A percentile compares a stretch with the other conserved stretches of the same genome.
Conservation (phyloP, 2,888 invertebrate species). For the Drosophila fungiperda region DNA sequence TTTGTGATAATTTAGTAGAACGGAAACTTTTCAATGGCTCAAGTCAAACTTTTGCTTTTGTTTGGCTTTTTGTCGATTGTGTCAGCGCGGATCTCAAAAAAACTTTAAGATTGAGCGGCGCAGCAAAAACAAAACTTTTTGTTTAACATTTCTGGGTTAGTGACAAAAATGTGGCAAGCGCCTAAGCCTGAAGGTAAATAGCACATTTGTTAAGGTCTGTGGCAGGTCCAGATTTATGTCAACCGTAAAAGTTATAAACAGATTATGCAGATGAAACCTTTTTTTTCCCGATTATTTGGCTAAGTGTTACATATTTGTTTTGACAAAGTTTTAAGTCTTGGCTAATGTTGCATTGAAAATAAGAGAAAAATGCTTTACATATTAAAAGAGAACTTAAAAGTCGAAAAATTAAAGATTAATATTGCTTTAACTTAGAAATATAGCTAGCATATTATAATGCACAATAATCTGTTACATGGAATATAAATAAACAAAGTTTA, state of each 20-base stretch:
- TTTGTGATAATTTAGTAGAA: constrained; percentile 38
- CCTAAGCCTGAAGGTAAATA: constrained; percentile 7
- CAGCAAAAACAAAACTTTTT: constrained; percentile 34
- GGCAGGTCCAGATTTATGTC: constrained; percentile 13
- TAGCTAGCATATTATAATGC: background rate
- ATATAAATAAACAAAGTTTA: background rate
- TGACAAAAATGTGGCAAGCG: constrained; percentile 19
- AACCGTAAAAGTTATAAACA: constrained; percentile 41
- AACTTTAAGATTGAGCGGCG: constrained; percentile 24
- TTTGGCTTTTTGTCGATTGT: constrained; percentile 34
- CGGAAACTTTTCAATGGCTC: constrained; percentile 43
- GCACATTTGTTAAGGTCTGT: constrained; percentile 13
- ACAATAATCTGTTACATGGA: background rate
- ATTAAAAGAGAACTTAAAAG: background rate
- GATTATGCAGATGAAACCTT: constrained; percentile 21
- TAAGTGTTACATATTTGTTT: background rate
- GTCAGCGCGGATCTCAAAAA: constrained; percentile 19
- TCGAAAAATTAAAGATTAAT: background rate
- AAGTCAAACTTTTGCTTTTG: constrained; percentile 41
- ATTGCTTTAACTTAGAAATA: background rate
- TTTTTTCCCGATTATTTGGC: background rate
- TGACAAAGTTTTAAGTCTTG: background rate
- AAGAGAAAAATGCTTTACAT: background rate
- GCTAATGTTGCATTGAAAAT: background rate
- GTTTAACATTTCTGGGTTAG: constrained; percentile 42